phyloP scores from a whole-genome alignment of 30 jellyfish, hydroid and myxozoan species.

The Cassiopea xamachana region DNA sequence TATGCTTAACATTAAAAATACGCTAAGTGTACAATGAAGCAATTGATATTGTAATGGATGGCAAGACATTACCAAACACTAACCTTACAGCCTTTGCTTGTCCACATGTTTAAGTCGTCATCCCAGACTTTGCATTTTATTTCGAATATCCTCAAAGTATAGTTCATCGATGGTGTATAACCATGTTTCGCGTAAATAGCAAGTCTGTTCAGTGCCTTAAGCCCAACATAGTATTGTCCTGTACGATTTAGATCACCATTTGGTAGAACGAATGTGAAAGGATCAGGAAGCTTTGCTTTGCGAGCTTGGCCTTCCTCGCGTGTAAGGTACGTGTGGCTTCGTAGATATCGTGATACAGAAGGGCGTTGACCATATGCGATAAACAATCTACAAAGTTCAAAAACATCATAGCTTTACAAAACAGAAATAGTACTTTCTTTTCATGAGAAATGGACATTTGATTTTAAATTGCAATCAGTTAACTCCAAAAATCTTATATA shows the following conservation, averaged over 20 bases:
- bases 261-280: conserved; percentile 65
- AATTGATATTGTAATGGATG: background rate
- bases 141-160: conserved; percentile 82
- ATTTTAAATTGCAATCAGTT: background rate
- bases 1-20: too few relatives aligned
- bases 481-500: background rate
- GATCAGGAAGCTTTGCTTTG: conserved; percentile 77
- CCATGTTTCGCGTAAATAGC: conserved; percentile 71
- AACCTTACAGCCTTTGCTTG: conserved; percentile 87
- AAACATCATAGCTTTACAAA: background rate
- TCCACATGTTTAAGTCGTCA: conserved; percentile 79
- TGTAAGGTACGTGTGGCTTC: conserved; percentile 68
- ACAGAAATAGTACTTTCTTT: too few relatives aligned
- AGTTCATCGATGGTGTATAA: conserved; percentile 69
- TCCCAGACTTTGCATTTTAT: conserved; percentile 92
- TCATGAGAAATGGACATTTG: background rate
- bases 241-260: conserved; percentile 82
- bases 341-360: conserved; percentile 36
- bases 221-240: conserved; percentile 89
- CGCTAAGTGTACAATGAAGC: background rate
- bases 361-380: conserved; percentile 80
- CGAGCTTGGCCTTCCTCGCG: conserved; percentile 57
- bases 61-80: background rate
- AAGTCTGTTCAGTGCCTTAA: conserved; percentile 50
- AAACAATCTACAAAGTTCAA: background rate